Conservation (phyloP, 2,113 vertebrate species). For the Entomyzon cyanotis region DNA sequence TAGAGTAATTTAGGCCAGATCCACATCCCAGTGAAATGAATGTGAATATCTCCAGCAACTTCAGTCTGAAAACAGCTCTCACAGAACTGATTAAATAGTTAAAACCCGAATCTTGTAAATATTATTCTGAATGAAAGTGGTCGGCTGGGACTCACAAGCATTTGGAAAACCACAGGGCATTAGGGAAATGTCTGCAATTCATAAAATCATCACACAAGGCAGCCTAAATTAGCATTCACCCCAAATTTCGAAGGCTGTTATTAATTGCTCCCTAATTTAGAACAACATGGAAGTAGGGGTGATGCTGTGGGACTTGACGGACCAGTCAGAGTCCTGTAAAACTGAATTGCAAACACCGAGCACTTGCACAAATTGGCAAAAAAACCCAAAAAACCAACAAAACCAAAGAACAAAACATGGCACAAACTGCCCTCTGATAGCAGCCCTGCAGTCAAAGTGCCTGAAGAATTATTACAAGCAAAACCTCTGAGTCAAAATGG, state of each 20-base stretch:
- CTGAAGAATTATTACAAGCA: background rate
- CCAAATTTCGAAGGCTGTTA: background rate
- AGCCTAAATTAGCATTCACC: background rate
- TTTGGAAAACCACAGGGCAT: background rate
- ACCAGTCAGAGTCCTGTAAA: background rate
- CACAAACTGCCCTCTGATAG: rapidly evolving
- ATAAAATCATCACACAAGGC: background rate
- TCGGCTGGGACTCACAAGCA: background rate
- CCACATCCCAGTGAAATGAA: background rate
- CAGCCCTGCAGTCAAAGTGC: background rate
- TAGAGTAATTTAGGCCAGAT: conserved; percentile 7
- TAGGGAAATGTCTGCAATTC: background rate
- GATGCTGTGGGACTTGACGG: too few species aligned
- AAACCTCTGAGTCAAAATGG: background rate
- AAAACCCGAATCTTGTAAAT: background rate
- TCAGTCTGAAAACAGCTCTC: background rate
- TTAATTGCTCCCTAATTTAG: background rate
- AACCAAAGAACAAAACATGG: background rate
- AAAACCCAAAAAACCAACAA: too few species aligned
- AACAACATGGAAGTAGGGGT: rapidly evolving
- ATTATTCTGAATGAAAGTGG: conserved; percentile 26
- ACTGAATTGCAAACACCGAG: background rate
- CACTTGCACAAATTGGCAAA: background rate
- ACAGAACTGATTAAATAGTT: background rate
- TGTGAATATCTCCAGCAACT: background rate